Evolutionary conservation across 2,888 invertebrate species (phyloP).

Genomic region (Drosophila prostipennis): DNA sequence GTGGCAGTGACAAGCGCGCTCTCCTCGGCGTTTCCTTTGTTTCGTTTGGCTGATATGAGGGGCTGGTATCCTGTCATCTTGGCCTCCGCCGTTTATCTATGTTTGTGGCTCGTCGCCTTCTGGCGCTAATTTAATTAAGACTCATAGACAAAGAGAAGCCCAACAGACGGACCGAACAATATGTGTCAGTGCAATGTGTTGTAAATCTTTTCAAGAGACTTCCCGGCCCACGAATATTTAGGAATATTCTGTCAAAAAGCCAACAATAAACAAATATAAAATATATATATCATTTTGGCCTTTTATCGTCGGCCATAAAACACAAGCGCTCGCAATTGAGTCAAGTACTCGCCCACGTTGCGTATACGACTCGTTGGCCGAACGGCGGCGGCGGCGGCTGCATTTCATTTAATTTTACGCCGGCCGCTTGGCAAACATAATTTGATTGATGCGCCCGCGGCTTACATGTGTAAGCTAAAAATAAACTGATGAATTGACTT

Average conservation of each 20-base stretch:
- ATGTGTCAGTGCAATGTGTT: conserved; percentile 72
- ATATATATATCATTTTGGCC: conserved; percentile 41
- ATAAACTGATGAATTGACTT: conserved; percentile 66
- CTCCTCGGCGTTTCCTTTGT: conserved; percentile 26
- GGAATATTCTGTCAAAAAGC: conserved; percentile 12
- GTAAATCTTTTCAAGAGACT: conserved; percentile 55
- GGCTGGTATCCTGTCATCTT: conserved; percentile 58
- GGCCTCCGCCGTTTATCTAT: conserved; percentile 37
- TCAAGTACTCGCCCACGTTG: conserved; percentile 32
- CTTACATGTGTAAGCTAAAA: conserved; percentile 54
- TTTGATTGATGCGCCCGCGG: conserved; percentile 43
- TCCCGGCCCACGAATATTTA: neutral
- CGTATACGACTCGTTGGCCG: conserved; percentile 54
- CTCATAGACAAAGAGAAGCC: conserved; percentile 44
- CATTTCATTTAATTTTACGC: conserved; percentile 35
- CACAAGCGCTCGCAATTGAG: conserved; percentile 22
- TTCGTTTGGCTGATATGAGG: conserved; percentile 8
- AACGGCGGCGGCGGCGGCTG: no score
- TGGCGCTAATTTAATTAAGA: conserved; percentile 73
- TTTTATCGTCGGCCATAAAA: conserved; percentile 59
- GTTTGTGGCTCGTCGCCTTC: conserved; percentile 54
- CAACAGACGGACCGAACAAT: conserved; percentile 46
- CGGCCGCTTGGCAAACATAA: conserved; percentile 28
- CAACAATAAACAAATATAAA: conserved; percentile 38
- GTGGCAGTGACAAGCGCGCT: conserved; percentile 22